Evolutionary conservation across 2,113 vertebrate species (phyloP).

Genomic region (Sceloporus undulatus): DNA sequence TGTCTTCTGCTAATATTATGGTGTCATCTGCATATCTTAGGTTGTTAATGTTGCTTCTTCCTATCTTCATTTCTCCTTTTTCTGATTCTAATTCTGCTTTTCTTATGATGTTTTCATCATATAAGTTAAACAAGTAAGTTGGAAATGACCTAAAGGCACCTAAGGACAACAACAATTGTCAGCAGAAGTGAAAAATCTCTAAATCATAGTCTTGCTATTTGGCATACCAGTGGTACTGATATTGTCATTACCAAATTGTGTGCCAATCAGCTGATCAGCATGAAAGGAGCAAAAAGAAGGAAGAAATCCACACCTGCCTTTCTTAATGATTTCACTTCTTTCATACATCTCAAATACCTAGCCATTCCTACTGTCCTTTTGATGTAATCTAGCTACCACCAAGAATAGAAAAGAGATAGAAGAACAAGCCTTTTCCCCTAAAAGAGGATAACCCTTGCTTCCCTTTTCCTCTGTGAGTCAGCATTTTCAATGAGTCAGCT

Average conservation of each 20-base stretch:
- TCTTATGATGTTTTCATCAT: too few species aligned
- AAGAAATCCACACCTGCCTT: neutral
- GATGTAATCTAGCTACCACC: slow-evolving; percentile 38
- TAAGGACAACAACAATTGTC: neutral
- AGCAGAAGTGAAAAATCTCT: neutral
- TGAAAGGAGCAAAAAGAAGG: neutral
- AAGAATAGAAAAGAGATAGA: slow-evolving; percentile 19
- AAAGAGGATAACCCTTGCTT: slow-evolving; percentile 43
- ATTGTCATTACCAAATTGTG: neutral
- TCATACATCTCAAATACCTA: slow-evolving; percentile 21
- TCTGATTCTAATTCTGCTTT: too few species aligned
- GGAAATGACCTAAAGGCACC: too few species aligned
- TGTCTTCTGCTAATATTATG: too few species aligned
- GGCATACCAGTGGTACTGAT: neutral
- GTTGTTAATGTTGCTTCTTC: too few species aligned
- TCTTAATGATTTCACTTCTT: slow-evolving; percentile 30
- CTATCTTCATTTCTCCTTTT: too few species aligned
- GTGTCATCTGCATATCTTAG: too few species aligned
- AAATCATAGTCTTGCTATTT: neutral
- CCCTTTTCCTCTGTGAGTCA: slow-evolving; percentile 38
- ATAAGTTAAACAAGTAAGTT: too few species aligned
- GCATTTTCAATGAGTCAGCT: slow-evolving; percentile 44
- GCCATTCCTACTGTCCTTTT: slow-evolving; percentile 44
- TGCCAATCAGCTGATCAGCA: neutral
- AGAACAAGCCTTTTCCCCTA: slow-evolving; percentile 50